A percentile compares a stretch with the other conserved stretches of the same genome.
These are phyloP conservation scores for Smittia aterrima DNA, from an alignment of 2,888 invertebrate genomes.

Conservation along the genomic window DNA sequence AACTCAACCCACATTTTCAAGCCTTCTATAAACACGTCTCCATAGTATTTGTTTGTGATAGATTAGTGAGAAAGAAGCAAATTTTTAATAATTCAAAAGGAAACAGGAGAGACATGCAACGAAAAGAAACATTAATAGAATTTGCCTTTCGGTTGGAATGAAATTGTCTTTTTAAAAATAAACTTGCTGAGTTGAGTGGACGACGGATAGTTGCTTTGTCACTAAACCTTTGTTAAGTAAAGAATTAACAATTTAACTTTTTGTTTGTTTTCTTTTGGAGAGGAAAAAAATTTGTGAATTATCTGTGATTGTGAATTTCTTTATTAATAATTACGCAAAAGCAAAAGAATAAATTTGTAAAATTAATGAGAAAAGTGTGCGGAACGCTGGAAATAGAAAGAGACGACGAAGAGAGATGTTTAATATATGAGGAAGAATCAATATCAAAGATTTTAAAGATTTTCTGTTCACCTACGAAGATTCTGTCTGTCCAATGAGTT, in stretches of 20 bases:
- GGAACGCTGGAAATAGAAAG: background rate
- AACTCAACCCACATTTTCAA: background rate
- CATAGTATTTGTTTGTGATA: constrained; percentile 40
- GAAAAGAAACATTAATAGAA: background rate
- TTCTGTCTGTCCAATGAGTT: background rate
- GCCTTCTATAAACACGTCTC: background rate
- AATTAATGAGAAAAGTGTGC: background rate
- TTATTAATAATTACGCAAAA: constrained; percentile 16
- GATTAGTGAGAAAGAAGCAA: constrained; percentile 28
- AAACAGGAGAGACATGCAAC: constrained; percentile 19
- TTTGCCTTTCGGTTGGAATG: background rate
- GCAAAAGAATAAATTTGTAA: background rate
- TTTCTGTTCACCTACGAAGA: background rate
- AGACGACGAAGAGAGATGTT: no score
- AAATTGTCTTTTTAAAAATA: background rate
- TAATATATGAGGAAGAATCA: constrained; percentile 7
- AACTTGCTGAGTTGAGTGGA: background rate
- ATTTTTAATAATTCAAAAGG: constrained; percentile 37
- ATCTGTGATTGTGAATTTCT: constrained; percentile 41
- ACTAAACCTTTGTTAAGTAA: background rate
- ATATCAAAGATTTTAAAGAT: constrained; percentile 33
- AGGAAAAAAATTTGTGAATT: constrained; percentile 33
- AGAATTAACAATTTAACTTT: background rate
- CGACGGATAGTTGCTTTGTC: background rate
- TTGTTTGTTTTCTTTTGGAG: constrained; percentile 33